phyloP scores from a whole-genome alignment of 1,140 invertebrate species.

The Caenorhabditis tropicalis region DNA sequence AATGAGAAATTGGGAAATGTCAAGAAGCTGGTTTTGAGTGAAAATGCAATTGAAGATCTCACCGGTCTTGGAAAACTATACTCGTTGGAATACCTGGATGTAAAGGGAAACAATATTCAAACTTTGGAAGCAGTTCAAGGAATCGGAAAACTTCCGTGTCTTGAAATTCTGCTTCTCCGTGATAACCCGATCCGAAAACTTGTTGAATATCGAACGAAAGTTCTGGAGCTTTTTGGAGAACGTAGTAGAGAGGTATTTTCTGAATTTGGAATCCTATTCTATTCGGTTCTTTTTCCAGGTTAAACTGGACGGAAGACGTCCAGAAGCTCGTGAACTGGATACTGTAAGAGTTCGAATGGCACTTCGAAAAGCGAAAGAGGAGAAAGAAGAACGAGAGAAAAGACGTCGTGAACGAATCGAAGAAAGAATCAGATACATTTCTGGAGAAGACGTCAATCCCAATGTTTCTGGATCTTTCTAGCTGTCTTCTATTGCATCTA shows the following conservation, averaged over 20 bases:
- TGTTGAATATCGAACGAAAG: conserved; percentile 87
- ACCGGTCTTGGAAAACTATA: conserved; percentile 82
- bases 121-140: conserved; percentile 82
- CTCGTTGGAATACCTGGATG: conserved; percentile 83
- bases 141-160: conserved; percentile 82
- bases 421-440: conserved; percentile 48
- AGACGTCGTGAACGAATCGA: conserved; percentile 61
- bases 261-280: background rate
- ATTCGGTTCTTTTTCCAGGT: conserved; percentile 75
- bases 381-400: conserved; percentile 67
- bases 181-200: conserved; percentile 87
- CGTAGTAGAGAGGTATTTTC: conserved; percentile 75
- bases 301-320: conserved; percentile 84
- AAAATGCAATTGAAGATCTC: conserved; percentile 82
- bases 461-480: conserved; percentile 12
- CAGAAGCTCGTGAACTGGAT: conserved; percentile 86
- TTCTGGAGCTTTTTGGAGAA: conserved; percentile 83
- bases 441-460: conserved; percentile 2
- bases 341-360: conserved; percentile 87
- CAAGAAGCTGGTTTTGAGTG: conserved; percentile 83
- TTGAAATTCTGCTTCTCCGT: conserved; percentile 84
- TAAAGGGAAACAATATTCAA: conserved; percentile 80
- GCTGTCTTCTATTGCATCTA: background rate
- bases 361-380: conserved; percentile 79
- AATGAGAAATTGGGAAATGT: conserved; percentile 87